phyloP scores from a whole-genome alignment of 2,888 invertebrate genomes.

The Priocnemis perturbator region DNA sequence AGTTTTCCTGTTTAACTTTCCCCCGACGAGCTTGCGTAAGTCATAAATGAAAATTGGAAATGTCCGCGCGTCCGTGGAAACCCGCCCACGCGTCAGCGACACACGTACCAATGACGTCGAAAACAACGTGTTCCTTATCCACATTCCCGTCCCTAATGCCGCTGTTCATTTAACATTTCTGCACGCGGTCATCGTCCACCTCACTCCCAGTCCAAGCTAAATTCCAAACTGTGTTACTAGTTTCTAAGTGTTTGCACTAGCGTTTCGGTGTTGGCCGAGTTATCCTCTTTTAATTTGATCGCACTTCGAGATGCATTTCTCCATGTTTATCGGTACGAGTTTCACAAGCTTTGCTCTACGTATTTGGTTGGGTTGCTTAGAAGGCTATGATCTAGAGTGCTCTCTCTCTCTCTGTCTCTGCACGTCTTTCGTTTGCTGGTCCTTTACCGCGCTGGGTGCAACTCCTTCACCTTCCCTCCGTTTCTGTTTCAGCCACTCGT shows the following conservation, averaged over 20 bases:
- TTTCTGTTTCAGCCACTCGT: conserved; percentile 41
- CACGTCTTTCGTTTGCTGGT: neutral
- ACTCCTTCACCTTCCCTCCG: conserved; percentile 8
- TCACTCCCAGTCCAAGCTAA: too few relatives aligned
- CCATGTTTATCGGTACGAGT: too few relatives aligned
- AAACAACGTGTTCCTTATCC: neutral
- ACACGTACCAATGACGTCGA: conserved; percentile 24
- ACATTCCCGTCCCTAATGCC: neutral
- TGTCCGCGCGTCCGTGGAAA: too few relatives aligned
- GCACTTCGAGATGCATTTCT: too few relatives aligned
- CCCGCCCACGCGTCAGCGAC: conserved; percentile 32
- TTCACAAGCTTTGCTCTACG: too few relatives aligned
- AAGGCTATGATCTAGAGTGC: too few relatives aligned
- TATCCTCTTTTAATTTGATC: too few relatives aligned
- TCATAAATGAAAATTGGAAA: conserved; percentile 51
- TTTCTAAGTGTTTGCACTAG: neutral
- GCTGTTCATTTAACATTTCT: conserved; percentile 13
- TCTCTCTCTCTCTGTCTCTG: too few relatives aligned
- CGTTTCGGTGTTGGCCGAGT: too few relatives aligned
- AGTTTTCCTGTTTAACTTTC: conserved; percentile 48
- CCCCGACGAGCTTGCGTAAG: conserved; percentile 13
- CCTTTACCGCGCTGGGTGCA: conserved; percentile 16
- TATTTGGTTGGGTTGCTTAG: too few relatives aligned
- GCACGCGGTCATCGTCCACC: neutral
- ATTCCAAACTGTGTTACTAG: neutral